These are phyloP conservation scores for Manis pentadactyla DNA, from an alignment of 2,797 vertebrate species.

Conservation along the genomic window DNA sequence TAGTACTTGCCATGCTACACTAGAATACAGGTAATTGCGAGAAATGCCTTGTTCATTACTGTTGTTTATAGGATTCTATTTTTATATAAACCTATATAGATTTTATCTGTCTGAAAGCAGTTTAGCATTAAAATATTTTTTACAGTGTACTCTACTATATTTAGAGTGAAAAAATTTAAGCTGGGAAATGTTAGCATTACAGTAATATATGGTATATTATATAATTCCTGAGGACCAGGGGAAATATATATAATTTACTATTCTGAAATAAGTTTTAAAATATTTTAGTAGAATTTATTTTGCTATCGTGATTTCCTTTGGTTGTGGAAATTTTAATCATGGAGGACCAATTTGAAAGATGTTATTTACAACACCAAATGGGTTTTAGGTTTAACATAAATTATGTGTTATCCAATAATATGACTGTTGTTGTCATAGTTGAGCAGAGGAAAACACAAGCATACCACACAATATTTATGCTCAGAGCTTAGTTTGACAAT, in stretches of 20 bases:
- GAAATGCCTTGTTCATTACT: background rate
- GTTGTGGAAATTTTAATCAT: constrained; percentile 45
- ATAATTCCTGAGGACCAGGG: background rate
- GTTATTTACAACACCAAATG: constrained; percentile 32
- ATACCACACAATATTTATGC: background rate
- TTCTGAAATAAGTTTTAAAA: constrained; percentile 19
- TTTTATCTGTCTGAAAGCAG: background rate
- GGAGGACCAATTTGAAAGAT: background rate
- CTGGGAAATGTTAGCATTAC: background rate
- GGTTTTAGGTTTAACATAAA: constrained; percentile 14
- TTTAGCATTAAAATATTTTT: background rate
- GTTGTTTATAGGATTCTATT: background rate
- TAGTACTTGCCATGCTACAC: background rate
- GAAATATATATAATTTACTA: background rate
- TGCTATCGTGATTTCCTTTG: constrained; percentile 13
- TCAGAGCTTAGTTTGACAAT: background rate
- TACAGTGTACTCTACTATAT: background rate
- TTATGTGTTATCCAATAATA: constrained; percentile 26
- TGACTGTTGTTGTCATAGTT: background rate
- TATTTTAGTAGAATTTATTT: constrained; percentile 54
- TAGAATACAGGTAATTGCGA: background rate
- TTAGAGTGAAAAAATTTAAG: background rate
- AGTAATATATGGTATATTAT: background rate
- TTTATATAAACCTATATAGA: background rate
- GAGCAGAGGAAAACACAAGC: background rate